Evolutionary conservation across 2,797 vertebrate genomes (phyloP).

Genomic region (Oophaga sylvatica): DNA sequence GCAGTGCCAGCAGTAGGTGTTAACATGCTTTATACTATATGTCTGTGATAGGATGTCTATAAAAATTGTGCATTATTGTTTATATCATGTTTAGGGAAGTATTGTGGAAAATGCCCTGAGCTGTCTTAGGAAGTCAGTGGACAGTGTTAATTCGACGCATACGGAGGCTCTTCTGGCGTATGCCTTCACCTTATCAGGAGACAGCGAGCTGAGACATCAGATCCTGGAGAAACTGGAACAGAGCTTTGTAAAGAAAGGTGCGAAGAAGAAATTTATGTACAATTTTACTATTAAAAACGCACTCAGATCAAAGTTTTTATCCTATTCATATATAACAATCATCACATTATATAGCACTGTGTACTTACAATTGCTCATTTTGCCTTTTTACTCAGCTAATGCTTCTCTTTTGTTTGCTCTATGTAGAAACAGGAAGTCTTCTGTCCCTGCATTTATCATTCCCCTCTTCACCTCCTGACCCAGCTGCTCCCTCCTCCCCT

Average conservation of each 20-base stretch:
- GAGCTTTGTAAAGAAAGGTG: constrained; percentile 69
- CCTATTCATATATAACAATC: too few species aligned
- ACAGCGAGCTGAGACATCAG: constrained; percentile 64
- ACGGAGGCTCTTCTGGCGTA: constrained; percentile 80
- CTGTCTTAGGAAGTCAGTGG: constrained; percentile 68
- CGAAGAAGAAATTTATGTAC: accelerated
- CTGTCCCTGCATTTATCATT: too few species aligned
- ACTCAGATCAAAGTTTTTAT: too few species aligned
- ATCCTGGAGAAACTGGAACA: constrained; percentile 70
- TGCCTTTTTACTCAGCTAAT: too few species aligned
- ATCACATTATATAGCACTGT: too few species aligned
- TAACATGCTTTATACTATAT: neutral
- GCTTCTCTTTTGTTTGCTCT: too few species aligned
- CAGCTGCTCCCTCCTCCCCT: too few species aligned
- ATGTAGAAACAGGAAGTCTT: too few species aligned
- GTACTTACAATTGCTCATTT: too few species aligned
- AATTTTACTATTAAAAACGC: neutral
- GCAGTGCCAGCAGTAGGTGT: too few species aligned
- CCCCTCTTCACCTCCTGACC: too few species aligned
- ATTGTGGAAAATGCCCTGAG: constrained; percentile 71
- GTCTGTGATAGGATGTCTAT: neutral
- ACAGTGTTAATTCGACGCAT: constrained; percentile 70
- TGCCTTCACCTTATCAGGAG: constrained; percentile 80
- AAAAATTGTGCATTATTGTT: neutral
- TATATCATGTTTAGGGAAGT: neutral